These are phyloP conservation scores for Portevinia maculata DNA, from an alignment of 2,888 invertebrate species.

Conservation along the genomic window DNA sequence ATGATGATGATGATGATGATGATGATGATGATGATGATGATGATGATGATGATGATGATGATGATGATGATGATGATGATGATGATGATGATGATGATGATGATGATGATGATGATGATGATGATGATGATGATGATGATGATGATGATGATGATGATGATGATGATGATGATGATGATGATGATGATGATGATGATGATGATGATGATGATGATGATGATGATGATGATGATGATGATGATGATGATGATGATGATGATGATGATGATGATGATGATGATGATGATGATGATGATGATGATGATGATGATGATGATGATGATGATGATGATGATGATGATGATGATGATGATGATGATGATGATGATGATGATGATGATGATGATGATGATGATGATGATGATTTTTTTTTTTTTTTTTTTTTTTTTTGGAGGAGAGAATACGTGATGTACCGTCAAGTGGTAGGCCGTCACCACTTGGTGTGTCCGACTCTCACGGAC, in stretches of 20 bases:
- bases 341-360: constrained; percentile 10
- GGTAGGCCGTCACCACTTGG: no score
- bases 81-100: constrained; percentile 26
- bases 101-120: constrained; percentile 26
- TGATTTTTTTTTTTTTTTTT: no score
- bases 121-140: constrained; percentile 26
- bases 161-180: constrained; percentile 26
- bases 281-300: constrained; percentile 26
- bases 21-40: constrained; percentile 26
- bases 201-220: constrained; percentile 26
- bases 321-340: constrained; percentile 22
- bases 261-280: constrained; percentile 24
- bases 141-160: constrained; percentile 24
- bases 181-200: constrained; percentile 26
- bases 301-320: constrained; percentile 27
- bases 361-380: background rate
- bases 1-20: constrained; percentile 26
- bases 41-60: constrained; percentile 26
- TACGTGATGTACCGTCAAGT: no score
- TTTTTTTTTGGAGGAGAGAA: no score
- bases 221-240: constrained; percentile 26
- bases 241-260: constrained; percentile 26
- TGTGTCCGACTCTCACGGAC: no score
- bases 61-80: constrained; percentile 24
- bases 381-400: no score